Evolutionary conservation across 2,888 invertebrate species (phyloP).

Genomic region (Yponomeuta malinellus): DNA sequence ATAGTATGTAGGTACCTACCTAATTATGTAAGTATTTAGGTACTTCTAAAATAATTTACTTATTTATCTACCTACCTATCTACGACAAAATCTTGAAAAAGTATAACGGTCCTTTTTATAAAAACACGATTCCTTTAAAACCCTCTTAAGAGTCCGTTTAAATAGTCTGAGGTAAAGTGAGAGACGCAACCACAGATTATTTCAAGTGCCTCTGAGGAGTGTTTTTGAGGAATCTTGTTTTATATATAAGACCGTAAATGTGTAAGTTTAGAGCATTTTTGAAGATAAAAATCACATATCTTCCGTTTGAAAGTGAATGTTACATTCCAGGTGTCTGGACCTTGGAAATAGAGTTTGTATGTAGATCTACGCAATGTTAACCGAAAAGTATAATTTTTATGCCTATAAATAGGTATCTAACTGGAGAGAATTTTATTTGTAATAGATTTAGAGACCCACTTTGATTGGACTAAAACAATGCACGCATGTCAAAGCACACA

Average conservation of each 20-base stretch:
- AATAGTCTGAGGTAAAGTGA: too few relatives aligned
- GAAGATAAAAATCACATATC: constrained; percentile 43
- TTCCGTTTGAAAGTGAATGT: constrained; percentile 43
- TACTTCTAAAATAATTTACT: neutral
- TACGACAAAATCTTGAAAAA: constrained; percentile 7
- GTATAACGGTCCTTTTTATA: neutral
- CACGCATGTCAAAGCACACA: constrained; percentile 12
- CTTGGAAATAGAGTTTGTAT: neutral
- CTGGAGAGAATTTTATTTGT: neutral
- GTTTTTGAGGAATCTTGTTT: too few relatives aligned
- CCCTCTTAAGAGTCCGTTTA: too few relatives aligned
- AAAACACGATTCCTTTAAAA: too few relatives aligned
- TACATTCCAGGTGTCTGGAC: neutral
- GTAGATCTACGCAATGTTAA: constrained; percentile 28
- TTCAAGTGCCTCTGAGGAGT: too few relatives aligned
- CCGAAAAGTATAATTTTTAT: constrained; percentile 38
- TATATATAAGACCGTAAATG: neutral
- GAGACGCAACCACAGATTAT: too few relatives aligned
- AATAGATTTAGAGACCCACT: neutral
- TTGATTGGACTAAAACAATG: neutral
- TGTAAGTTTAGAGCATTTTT: constrained; percentile 14
- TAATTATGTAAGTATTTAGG: neutral
- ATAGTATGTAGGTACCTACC: neutral
- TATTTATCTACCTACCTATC: neutral
- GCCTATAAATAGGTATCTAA: constrained; percentile 40